Percentiles rank a stretch among this genome's conserved stretches.
phyloP scores from a whole-genome alignment of 2,888 invertebrate species.

The Coelopa pilipes region DNA sequence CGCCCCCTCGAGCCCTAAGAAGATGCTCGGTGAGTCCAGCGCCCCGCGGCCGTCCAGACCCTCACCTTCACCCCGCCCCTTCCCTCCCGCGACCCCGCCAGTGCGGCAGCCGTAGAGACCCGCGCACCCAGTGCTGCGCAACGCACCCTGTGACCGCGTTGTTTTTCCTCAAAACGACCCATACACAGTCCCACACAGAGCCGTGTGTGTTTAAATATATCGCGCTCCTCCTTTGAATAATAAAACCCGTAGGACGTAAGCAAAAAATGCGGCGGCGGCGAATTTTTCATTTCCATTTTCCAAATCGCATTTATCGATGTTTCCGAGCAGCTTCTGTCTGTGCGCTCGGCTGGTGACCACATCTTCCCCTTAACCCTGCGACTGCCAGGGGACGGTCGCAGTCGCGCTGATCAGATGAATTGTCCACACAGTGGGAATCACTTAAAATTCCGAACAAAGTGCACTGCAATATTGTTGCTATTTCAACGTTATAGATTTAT shows the following conservation, averaged over 20 bases:
- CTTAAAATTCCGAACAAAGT: too few species aligned
- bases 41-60: neutral
- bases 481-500: too few species aligned
- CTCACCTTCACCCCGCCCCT: too few species aligned
- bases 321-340: neutral
- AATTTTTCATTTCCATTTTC: neutral
- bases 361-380: neutral
- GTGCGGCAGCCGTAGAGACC: slow-evolving; percentile 24
- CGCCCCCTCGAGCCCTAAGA: slow-evolving; percentile 74
- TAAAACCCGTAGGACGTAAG: slow-evolving; percentile 22
- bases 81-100: too few species aligned
- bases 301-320: slow-evolving; percentile 26
- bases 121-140: neutral
- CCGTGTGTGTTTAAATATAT: slow-evolving; percentile 4
- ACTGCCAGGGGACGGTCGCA: too few species aligned
- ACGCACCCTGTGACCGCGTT: slow-evolving; percentile 3
- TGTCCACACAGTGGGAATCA: too few species aligned
- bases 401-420: too few species aligned
- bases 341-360: too few species aligned
- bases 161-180: too few species aligned
- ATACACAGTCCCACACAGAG: too few species aligned
- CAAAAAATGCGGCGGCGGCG: slow-evolving; percentile 4
- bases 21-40: slow-evolving; percentile 69
- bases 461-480: too few species aligned
- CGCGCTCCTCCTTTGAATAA: slow-evolving; percentile 17